Evolutionary conservation across 2,113 vertebrate species (phyloP), one percentile per base, ranked within the genome.

Genomic region (Rhinopomastus cyanomelas): DNA sequence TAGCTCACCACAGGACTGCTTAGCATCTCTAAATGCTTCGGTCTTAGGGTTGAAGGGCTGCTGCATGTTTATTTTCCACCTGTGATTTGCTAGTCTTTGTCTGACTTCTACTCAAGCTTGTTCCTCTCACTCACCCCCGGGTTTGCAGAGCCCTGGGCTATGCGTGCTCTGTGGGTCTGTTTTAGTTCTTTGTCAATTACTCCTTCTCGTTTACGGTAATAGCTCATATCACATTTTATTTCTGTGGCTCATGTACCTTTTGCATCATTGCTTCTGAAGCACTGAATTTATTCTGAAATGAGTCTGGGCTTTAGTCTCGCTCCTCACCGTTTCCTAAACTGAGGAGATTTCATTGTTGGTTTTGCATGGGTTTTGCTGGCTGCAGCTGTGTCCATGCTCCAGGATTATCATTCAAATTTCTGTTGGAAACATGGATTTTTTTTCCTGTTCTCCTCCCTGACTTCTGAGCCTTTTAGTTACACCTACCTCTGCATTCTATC

Each of bases 181-280:
- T 95, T 92, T 93, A 81, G 88, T 90, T 95, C 92, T 81, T 42
- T 93, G 94, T 94, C 94, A 96, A 94, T 95, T 96, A 95, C 76
- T 91, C 59, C 66, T 79, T 71, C 77, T 81, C 91, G 86, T 95
- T 96, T 94, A 96, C n/a, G 5, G 88, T 94, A 95, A 94, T 15
- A 22, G 92, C 81, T 90, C 74, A 52, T 73, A 95, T 79, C 80
- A 81, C 85, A 62, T 95, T 95, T 92, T 91, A 95, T 94, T 95
- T 75, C 77, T 46, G 66, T 37, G 80, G 73, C 37, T 88, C 66
- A 62, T 51, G 66, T 93, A 88, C 66, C 93, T 91, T 89, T 91
- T 80, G 89, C 90, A 92, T 95, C 85, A 81, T 37, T 87, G 95
- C 83, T 81, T 94, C 87, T 2, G 29, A 94, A 90, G 84, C 86